Evolutionary conservation across 2,888 invertebrate genomes (phyloP).

Genomic region (Acleris literana): DNA sequence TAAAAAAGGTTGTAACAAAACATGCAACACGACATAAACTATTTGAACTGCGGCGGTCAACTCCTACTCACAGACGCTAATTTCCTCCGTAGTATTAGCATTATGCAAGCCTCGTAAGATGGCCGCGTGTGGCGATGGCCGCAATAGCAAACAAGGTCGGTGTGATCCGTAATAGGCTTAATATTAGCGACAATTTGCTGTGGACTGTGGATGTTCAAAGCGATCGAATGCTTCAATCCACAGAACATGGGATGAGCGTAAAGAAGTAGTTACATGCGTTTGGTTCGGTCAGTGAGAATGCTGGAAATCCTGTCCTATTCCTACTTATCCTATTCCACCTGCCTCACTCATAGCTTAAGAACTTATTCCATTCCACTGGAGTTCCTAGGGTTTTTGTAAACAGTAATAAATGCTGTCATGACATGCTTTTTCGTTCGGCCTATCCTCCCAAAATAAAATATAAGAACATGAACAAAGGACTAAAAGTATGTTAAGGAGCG

Average conservation of each 20-base stretch:
- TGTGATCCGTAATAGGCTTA: slow-evolving; percentile 34
- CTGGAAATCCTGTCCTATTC: too few species aligned
- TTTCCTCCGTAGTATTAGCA: slow-evolving; percentile 16
- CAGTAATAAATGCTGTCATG: too few species aligned
- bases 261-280: too few species aligned
- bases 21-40: slow-evolving; percentile 3
- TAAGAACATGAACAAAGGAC: background rate
- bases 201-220: background rate
- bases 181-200: slow-evolving; percentile 30
- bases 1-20: background rate
- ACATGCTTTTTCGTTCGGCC: too few species aligned
- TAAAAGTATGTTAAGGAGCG: background rate
- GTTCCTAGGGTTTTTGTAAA: too few species aligned
- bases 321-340: too few species aligned
- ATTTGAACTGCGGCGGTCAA: slow-evolving; percentile 10
- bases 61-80: slow-evolving; percentile 23
- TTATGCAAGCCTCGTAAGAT: slow-evolving; percentile 33
- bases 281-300: too few species aligned
- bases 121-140: slow-evolving; percentile 26
- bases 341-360: too few species aligned
- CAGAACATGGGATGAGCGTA: too few species aligned
- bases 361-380: too few species aligned
- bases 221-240: too few species aligned
- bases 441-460: too few species aligned
- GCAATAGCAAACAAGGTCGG: slow-evolving; percentile 31